phyloP scores from a whole-genome alignment of 1,140 invertebrate species.

The Ceratina calcarata region DNA sequence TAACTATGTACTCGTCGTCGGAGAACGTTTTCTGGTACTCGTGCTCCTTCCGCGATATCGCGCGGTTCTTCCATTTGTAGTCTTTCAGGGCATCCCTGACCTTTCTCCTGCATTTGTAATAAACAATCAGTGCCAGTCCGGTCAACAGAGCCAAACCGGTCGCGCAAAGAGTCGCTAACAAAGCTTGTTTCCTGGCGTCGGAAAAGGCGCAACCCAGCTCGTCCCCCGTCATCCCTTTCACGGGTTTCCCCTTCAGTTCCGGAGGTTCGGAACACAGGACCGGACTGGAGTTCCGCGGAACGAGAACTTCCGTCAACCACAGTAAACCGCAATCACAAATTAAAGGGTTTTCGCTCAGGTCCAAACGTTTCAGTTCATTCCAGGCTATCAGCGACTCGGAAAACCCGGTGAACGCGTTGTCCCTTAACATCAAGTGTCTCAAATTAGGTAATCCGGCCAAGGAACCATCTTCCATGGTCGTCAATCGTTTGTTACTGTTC shows the following conservation, averaged over 20 bases:
- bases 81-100: conserved; percentile 90
- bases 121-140: conserved; percentile 86
- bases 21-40: conserved; percentile 94
- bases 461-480: conserved; percentile 86
- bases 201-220: conserved; percentile 89
- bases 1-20: conserved; percentile 90
- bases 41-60: conserved; percentile 89
- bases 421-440: conserved; percentile 86
- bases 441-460: conserved; percentile 89
- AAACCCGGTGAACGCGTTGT: conserved; percentile 88
- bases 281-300: conserved; percentile 86
- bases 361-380: conserved; percentile 87
- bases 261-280: conserved; percentile 88
- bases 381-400: conserved; percentile 89
- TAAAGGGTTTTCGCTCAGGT: conserved; percentile 91
- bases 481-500: conserved; percentile 88
- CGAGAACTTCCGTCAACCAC: conserved; percentile 89
- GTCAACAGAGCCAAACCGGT: conserved; percentile 85
- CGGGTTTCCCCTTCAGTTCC: conserved; percentile 85
- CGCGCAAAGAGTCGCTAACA: conserved; percentile 87
- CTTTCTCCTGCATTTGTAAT: conserved; percentile 87
- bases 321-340: conserved; percentile 89
- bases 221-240: conserved; percentile 86
- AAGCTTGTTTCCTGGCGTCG: conserved; percentile 87
- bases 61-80: conserved; percentile 89